A percentile compares a stretch with the other conserved stretches of the same genome.
phyloP scores from a whole-genome alignment of 1,140 invertebrate species.

The Pogonomyrmex barbatus region DNA sequence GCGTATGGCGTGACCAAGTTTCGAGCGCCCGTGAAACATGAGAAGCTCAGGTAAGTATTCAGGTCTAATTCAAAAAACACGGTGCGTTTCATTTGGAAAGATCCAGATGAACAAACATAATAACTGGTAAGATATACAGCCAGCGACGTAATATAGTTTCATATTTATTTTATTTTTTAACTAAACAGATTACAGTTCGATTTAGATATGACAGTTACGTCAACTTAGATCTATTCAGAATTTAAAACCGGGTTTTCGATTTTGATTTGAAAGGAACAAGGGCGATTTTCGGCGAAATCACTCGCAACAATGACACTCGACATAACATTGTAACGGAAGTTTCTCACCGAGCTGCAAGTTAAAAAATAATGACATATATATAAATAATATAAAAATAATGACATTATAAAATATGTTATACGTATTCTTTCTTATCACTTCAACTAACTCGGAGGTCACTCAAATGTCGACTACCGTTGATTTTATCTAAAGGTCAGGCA shows the following conservation, averaged over 20 bases:
- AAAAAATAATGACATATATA: neutral
- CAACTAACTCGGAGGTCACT: conserved; percentile 64
- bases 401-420: conserved; percentile 52
- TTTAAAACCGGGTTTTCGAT: neutral
- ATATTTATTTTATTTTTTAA: neutral
- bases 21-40: neutral
- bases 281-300: neutral
- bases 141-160: neutral
- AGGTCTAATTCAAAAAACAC: neutral
- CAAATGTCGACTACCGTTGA: conserved; percentile 34
- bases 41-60: neutral
- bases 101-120: neutral
- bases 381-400: neutral
- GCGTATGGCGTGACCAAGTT: neutral
- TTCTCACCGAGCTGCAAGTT: neutral
- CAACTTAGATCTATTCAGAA: neutral
- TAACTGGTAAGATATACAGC: neutral
- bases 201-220: neutral
- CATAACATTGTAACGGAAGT: neutral
- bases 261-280: neutral
- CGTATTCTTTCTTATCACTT: conserved; percentile 65
- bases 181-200: neutral
- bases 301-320: neutral
- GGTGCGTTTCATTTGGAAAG: neutral
- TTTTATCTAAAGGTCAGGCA: conserved; percentile 72